These are phyloP conservation scores for Leucosticte australis DNA, from an alignment of 2,113 vertebrate genomes.

Conservation along the genomic window DNA sequence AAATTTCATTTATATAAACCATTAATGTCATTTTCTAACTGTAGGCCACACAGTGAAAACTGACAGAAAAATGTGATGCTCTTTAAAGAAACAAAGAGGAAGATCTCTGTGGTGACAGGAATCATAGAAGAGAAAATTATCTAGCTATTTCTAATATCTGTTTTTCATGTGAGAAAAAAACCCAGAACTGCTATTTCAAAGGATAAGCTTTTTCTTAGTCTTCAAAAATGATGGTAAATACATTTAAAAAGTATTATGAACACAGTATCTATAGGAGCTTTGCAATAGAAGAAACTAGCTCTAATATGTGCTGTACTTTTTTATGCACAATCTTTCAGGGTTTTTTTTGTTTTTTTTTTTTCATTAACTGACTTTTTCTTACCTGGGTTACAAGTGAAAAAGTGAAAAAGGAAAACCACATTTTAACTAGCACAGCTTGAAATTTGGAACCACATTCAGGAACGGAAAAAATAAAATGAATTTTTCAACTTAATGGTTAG, in stretches of 20 bases:
- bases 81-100: not conserved
- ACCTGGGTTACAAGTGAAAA: not conserved
- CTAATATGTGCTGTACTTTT: not conserved
- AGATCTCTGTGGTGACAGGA: not conserved
- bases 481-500: not conserved
- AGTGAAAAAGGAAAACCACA: not conserved
- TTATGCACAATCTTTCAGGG: not conserved
- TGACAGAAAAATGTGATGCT: conserved; percentile 15
- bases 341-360: not conserved
- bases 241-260: not conserved
- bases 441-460: not conserved
- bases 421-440: not conserved
- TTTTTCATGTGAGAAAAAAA: not conserved
- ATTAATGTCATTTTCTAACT: not conserved
- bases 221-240: conserved; percentile 33
- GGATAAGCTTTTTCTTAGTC: not conserved
- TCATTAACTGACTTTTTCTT: not conserved
- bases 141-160: not conserved
- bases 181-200: not conserved
- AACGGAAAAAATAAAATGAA: not conserved
- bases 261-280: not conserved
- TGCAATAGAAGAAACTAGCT: not conserved
- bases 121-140: not conserved
- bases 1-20: conserved; percentile 46
- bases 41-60: not conserved